These are phyloP conservation scores for Pluvialis apricaria DNA, from an alignment of 2,113 vertebrate genomes.

Conservation along the genomic window DNA sequence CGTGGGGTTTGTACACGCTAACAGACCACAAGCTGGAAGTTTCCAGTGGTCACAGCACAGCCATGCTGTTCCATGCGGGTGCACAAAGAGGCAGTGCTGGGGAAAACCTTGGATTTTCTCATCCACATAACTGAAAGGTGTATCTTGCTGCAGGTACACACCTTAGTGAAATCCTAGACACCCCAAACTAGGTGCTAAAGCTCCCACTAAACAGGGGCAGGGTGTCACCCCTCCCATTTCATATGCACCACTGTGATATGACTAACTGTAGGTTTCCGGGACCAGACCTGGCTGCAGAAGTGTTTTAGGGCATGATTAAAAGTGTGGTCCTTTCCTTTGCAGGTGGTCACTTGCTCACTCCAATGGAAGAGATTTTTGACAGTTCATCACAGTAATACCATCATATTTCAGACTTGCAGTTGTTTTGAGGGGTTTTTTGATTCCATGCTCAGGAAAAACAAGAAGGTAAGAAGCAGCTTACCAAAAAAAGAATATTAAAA, in stretches of 20 bases:
- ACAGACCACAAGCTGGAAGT: background rate
- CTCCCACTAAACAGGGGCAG: background rate
- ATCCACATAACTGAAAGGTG: background rate
- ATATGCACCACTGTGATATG: accelerated
- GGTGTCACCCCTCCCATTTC: background rate
- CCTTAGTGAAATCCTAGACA: background rate
- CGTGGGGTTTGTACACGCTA: background rate
- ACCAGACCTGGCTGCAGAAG: background rate
- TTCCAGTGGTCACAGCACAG: background rate
- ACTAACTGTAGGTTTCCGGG: background rate
- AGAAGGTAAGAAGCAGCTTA: background rate
- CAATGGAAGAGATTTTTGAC: background rate
- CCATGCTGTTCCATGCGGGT: background rate
- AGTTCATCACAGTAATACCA: background rate
- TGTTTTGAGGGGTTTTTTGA: background rate
- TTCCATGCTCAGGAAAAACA: background rate
- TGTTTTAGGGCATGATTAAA: background rate
- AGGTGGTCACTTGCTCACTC: background rate
- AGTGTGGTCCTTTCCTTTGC: background rate
- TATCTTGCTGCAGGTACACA: background rate
- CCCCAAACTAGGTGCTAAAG: background rate
- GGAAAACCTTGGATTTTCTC: background rate
- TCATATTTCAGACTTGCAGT: background rate
- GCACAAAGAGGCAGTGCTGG: background rate
- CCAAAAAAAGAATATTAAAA: background rate